Evolutionary conservation across 2,113 vertebrate species (phyloP).

Genomic region (Triplophysa rosa): DNA sequence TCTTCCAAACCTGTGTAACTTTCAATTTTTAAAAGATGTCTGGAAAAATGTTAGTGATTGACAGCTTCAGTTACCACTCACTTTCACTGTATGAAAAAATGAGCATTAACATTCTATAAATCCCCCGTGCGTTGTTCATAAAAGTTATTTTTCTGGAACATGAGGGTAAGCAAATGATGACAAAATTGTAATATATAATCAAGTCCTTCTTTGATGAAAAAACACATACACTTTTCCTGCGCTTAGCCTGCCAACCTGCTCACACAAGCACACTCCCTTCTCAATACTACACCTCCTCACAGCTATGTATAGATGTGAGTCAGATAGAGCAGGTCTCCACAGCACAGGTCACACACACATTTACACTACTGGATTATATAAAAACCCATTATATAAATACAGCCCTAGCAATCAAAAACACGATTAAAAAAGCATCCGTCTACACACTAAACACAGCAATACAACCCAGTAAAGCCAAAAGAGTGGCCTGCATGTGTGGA

Average conservation of each 20-base stretch:
- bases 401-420: constrained; percentile 25
- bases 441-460: background rate
- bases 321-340: constrained; percentile 50
- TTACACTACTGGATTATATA: constrained; percentile 47
- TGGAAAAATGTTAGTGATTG: too few species aligned
- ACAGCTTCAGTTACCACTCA: too few species aligned
- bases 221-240: constrained; percentile 3
- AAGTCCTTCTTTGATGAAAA: constrained; percentile 22
- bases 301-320: constrained; percentile 59
- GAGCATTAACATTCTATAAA: too few species aligned
- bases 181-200: background rate
- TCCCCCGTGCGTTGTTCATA: too few species aligned
- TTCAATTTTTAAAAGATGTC: too few species aligned
- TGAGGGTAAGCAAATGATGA: too few species aligned
- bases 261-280: constrained; percentile 32
- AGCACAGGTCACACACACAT: constrained; percentile 33
- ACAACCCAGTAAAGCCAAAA: background rate
- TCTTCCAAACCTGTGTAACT: too few species aligned
- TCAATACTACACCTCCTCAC: constrained; percentile 58
- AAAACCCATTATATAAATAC: constrained; percentile 41
- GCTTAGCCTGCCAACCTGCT: constrained; percentile 12
- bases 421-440: constrained; percentile 1
- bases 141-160: too few species aligned
- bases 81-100: too few species aligned
- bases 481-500: constrained; percentile 5